Evolutionary conservation across 2,113 vertebrate genomes (phyloP).

Genomic region (Sinocyclocheilus anophthalmus): DNA sequence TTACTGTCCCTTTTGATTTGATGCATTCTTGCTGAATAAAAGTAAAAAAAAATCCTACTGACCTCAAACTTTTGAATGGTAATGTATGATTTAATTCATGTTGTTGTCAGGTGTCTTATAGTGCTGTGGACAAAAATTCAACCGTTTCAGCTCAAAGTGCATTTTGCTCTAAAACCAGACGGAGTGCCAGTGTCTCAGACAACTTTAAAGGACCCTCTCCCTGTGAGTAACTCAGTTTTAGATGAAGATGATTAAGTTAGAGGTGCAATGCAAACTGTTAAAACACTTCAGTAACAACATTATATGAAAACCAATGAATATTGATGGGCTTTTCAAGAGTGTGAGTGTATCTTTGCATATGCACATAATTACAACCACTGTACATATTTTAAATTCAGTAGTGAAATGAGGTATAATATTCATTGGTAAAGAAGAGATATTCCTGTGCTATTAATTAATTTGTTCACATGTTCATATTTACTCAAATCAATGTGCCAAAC

Average conservation of each 20-base stretch:
- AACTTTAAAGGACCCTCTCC: constrained; percentile 66
- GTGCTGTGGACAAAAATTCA: constrained; percentile 64
- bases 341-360: not conserved
- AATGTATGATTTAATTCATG: not conserved
- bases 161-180: constrained; percentile 75
- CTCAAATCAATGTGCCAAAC: too few species aligned
- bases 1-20: too few species aligned
- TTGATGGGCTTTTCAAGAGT: not conserved
- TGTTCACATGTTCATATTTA: too few species aligned
- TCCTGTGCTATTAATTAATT: not conserved
- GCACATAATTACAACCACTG: not conserved
- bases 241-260: not conserved
- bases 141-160: constrained; percentile 63
- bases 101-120: constrained; percentile 65
- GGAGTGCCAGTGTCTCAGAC: constrained; percentile 35
- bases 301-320: not conserved
- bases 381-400: not conserved
- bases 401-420: not conserved
- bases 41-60: not conserved
- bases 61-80: not conserved
- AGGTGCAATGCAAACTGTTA: not conserved
- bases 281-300: not conserved
- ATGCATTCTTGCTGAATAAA: too few species aligned
- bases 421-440: not conserved
- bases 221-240: constrained; percentile 54